Conservation (phyloP, 2,888 invertebrate species). For the Scaptomyza flava region DNA sequence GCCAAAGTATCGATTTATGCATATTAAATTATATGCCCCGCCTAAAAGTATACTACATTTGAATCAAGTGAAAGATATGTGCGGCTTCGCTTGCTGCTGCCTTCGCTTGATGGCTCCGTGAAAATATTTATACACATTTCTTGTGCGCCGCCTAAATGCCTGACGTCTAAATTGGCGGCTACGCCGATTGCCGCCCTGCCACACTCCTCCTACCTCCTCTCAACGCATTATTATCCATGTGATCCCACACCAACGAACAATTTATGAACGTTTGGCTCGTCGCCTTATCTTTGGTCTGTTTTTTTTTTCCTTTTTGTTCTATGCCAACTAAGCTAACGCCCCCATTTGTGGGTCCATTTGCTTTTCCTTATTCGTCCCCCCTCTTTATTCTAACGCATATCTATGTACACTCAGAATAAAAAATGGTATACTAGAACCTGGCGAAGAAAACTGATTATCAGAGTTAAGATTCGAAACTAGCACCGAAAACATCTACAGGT, state of each 20-base stretch:
- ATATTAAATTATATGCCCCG: slow-evolving; percentile 78
- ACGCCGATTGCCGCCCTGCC: slow-evolving; percentile 14
- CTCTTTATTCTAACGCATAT: not conserved
- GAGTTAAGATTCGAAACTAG: no score
- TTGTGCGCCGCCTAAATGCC: slow-evolving; percentile 46
- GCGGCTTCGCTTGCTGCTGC: not conserved
- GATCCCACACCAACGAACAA: slow-evolving; percentile 71
- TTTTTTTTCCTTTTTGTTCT: slow-evolving; percentile 23
- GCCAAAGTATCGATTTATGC: slow-evolving; percentile 79
- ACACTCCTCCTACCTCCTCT: not conserved
- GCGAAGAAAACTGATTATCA: no score
- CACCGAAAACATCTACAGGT: no score
- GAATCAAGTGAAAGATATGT: slow-evolving; percentile 25
- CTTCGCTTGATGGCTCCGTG: slow-evolving; percentile 24
- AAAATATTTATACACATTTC: slow-evolving; percentile 69
- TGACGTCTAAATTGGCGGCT: slow-evolving; percentile 70
- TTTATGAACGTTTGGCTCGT: slow-evolving; percentile 73
- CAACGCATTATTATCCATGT: slow-evolving; percentile 61
- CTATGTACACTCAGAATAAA: not conserved
- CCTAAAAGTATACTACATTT: slow-evolving; percentile 49
- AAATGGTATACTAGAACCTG: no score
- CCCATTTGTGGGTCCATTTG: slow-evolving; percentile 34
- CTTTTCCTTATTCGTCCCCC: not conserved
- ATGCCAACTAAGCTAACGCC: slow-evolving; percentile 36
- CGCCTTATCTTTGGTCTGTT: slow-evolving; percentile 24